phyloP scores from a whole-genome alignment of 2,888 invertebrate species.

The Lasioglossum morio region DNA sequence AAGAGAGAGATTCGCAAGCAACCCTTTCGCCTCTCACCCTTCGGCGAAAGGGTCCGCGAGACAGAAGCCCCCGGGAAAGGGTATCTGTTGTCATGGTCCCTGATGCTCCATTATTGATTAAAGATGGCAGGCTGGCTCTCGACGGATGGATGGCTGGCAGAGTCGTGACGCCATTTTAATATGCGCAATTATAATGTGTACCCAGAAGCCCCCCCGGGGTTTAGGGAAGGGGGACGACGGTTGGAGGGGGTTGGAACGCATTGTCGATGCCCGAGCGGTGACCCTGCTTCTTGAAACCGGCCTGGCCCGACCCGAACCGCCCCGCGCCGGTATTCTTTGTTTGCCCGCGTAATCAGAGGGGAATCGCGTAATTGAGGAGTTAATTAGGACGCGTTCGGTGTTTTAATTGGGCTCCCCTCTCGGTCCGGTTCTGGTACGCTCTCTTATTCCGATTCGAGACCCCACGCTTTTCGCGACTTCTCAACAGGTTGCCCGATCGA shows the following conservation, averaged over 20 bases:
- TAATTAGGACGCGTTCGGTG: slow-evolving; percentile 83
- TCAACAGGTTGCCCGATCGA: slow-evolving; percentile 73
- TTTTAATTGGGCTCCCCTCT: slow-evolving; percentile 79
- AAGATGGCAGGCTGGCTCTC: slow-evolving; percentile 82
- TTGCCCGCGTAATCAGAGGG: slow-evolving; percentile 76
- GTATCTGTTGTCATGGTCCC: slow-evolving; percentile 85
- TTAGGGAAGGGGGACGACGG: slow-evolving; percentile 11
- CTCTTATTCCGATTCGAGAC: slow-evolving; percentile 10
- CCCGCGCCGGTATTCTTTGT: slow-evolving; percentile 74
- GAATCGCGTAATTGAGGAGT: slow-evolving; percentile 83
- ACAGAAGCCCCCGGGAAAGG: slow-evolving; percentile 74
- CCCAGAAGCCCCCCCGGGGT: slow-evolving; percentile 66
- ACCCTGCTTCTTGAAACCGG: slow-evolving; percentile 59
- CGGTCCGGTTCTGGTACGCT: slow-evolving; percentile 3
- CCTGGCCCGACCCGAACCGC: slow-evolving; percentile 25
- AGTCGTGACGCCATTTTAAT: slow-evolving; percentile 83
- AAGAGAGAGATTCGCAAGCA: slow-evolving; percentile 41
- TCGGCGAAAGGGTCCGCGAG: slow-evolving; percentile 79
- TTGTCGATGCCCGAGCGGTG: slow-evolving; percentile 58
- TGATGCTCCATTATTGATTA: slow-evolving; percentile 85
- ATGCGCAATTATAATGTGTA: slow-evolving; percentile 84
- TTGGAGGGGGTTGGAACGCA: slow-evolving; percentile 28
- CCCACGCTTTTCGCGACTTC: slow-evolving; percentile 36
- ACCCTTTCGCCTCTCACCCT: slow-evolving; percentile 60
- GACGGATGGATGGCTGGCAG: slow-evolving; percentile 66